Conservation (phyloP, 2,797 vertebrate genomes). For the Chiloscyllium punctatum region DNA sequence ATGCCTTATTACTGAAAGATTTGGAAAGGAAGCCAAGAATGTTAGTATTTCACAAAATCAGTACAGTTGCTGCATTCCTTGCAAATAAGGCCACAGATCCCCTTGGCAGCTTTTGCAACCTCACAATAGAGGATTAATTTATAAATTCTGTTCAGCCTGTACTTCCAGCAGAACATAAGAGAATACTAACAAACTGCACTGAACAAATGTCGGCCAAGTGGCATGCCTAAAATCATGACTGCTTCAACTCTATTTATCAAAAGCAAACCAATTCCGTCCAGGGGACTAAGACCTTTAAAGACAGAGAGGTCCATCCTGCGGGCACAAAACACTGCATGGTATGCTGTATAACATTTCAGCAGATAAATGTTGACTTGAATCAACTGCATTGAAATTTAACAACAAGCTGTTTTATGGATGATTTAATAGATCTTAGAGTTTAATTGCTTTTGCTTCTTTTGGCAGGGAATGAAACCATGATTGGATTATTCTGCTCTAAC, state of each 20-base stretch:
- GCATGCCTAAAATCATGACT: conserved; percentile 30
- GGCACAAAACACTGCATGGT: conserved; percentile 10
- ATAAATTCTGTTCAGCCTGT: conserved; percentile 39
- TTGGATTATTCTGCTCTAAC: neutral
- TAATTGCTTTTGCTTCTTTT: conserved; percentile 32
- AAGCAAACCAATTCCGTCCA: conserved; percentile 35
- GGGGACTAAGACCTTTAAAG: conserved; percentile 22
- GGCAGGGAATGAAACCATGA: neutral
- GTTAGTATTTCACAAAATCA: conserved; percentile 37
- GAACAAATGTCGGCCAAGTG: conserved; percentile 28
- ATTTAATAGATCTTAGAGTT: neutral
- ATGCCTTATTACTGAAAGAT: conserved; percentile 11
- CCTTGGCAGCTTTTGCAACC: conserved; percentile 38
- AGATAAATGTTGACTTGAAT: conserved; percentile 38
- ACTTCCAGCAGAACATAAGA: conserved; percentile 36
- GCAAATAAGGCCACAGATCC: conserved; percentile 38
- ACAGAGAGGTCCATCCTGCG: neutral
- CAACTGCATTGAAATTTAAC: conserved; percentile 35
- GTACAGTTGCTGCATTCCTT: conserved; percentile 37
- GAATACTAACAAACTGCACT: conserved; percentile 33
- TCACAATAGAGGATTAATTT: conserved; percentile 40
- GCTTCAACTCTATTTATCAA: conserved; percentile 28
- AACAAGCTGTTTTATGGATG: conserved; percentile 21
- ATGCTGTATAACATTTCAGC: conserved; percentile 16
- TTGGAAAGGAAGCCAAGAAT: conserved; percentile 32